Conservation (phyloP, 2,888 invertebrate species). For the Villa cingulata region DNA sequence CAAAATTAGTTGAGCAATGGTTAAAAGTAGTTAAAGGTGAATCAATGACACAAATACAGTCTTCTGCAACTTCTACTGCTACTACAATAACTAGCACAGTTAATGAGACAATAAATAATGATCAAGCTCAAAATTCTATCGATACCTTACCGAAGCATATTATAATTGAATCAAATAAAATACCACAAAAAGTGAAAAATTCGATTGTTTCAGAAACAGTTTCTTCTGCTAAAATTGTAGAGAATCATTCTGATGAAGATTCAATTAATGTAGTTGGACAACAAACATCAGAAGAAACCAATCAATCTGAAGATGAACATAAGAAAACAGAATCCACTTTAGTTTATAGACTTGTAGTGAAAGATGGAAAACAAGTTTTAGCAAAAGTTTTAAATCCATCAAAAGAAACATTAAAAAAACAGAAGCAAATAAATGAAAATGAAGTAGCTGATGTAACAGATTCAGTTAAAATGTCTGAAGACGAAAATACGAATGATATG, state of each 20-base stretch:
- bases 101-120: too few species aligned
- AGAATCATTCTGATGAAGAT: not conserved
- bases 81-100: too few species aligned
- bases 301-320: not conserved
- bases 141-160: too few species aligned
- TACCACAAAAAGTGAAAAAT: too few species aligned
- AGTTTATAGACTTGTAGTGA: conserved; percentile 51
- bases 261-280: not conserved
- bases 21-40: conserved; percentile 75
- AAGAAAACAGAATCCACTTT: conserved; percentile 20
- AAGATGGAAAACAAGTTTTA: conserved; percentile 58
- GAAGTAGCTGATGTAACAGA: conserved; percentile 6
- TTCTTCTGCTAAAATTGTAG: too few species aligned
- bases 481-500: conserved; percentile 1
- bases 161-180: too few species aligned
- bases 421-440: not conserved
- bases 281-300: not conserved
- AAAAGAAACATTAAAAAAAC: not conserved
- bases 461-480: conserved; percentile 16
- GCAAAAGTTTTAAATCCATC: conserved; percentile 27
- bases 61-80: too few species aligned
- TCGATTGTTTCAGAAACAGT: too few species aligned
- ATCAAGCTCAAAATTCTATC: too few species aligned
- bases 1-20: conserved; percentile 79
- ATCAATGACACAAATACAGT: conserved; percentile 23